Evolutionary conservation across 1,140 invertebrate genomes (phyloP).

Genomic region (Latrodectus geometricus): DNA sequence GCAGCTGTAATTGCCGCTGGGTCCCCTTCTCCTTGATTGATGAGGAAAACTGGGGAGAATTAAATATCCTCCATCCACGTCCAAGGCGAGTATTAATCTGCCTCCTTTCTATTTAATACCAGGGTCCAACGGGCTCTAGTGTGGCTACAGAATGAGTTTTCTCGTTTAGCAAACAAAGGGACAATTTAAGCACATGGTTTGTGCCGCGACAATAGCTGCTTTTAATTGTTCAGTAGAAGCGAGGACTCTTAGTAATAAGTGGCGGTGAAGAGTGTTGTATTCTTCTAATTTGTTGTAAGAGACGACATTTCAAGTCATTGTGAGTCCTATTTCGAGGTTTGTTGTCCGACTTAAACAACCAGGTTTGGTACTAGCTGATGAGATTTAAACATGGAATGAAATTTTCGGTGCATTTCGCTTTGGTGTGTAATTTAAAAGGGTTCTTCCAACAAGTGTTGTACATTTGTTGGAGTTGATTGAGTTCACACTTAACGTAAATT

Average conservation of each 20-base stretch:
- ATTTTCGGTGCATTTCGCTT: not conserved
- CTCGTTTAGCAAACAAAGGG: not conserved
- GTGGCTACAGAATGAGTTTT: not conserved
- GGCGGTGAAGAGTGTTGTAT: not conserved
- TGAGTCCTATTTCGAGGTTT: not conserved
- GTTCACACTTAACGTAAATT: no score
- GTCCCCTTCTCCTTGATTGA: not conserved
- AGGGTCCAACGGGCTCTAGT: not conserved
- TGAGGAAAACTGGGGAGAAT: constrained; percentile 15
- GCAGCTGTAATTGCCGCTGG: not conserved
- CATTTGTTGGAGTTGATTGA: no score
- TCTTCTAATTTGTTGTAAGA: not conserved
- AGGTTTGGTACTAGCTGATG: not conserved
- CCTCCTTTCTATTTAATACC: constrained; percentile 11
- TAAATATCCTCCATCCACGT: not conserved
- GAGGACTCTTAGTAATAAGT: not conserved
- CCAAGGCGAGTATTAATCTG: not conserved
- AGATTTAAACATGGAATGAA: not conserved
- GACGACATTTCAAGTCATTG: not conserved
- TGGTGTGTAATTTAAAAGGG: not conserved
- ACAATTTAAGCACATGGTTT: not conserved
- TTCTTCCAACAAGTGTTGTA: no score
- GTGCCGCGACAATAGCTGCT: not conserved
- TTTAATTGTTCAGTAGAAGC: not conserved
- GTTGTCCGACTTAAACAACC: not conserved